Base-by-base conservation (phyloP, 1,140 invertebrate species). In the Stenopsyche tienmushanensis region DNA sequence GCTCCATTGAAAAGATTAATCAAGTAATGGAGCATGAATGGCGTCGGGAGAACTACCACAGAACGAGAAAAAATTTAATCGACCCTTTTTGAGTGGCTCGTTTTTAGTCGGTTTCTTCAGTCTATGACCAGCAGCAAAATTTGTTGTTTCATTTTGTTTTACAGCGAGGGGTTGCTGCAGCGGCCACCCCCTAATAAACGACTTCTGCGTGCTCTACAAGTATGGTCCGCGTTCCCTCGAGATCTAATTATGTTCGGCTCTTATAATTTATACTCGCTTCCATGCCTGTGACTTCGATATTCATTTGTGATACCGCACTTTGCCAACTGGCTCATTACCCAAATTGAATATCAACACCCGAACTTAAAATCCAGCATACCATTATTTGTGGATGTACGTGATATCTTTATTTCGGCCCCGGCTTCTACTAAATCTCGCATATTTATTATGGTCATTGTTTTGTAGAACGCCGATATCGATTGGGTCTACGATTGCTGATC, bases 211-310 rank as follows among this genome's bases (percentile, higher is more conserved):
- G 60, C 60, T 50, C 41, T 34, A 5, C 42, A 26, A 62, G 21
- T 20, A 21, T 25, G 5, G 5, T n/a, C 21, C 49, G 25, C 49
- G 34, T n/a, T 50, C 60, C 60, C 60, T 0, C 7, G 60, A 26
- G 60, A 62, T 49, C 45, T 62, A 62, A 62, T 62, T 62, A 62
- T 62, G 34, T 44, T 62, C 60, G 45, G 44, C 26, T 26, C 45
- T 29, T 24, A 26, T 62, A 62, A 62, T 62, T 62, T 62, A 62
- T 62, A 62, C 39, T 3, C 39, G 17, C n/a, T 10, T 29, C 17
- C 45, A 13, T 20, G 21, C n/a, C 9, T 25, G 18, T 25, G 25
- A 13, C 49, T 7, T 13, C 18, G 13, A 20, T 25, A 21, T 23
- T 52, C 18, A 52, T 23, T 25, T 52, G 25, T 25, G 25, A 9